Evolutionary conservation across 2,113 vertebrate species (phyloP).

Genomic region (Climacteris rufus): DNA sequence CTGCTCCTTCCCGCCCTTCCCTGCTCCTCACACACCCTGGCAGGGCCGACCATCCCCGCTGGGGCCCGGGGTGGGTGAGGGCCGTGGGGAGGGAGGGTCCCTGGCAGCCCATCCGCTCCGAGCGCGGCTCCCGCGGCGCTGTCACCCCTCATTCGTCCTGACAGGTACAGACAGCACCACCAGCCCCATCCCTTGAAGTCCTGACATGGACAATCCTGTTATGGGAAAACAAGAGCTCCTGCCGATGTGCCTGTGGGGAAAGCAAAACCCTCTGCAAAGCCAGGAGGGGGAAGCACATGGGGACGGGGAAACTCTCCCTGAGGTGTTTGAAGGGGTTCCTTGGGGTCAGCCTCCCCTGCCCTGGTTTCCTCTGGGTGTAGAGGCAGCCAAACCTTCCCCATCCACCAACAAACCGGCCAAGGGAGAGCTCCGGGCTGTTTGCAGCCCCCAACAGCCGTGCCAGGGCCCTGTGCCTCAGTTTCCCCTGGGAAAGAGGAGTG

Average conservation of each 20-base stretch:
- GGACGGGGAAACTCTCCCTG: neutral
- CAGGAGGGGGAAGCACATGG: neutral
- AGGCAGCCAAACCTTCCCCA: neutral
- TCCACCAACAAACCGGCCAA: accelerated
- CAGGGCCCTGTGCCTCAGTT: neutral
- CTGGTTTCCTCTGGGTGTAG: neutral
- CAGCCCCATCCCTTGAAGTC: neutral
- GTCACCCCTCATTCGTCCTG: conserved; percentile 18
- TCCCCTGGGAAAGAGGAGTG: neutral
- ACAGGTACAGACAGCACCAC: neutral
- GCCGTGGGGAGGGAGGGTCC: too few species aligned
- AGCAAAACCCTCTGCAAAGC: neutral
- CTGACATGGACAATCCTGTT: neutral
- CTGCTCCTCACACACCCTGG: neutral
- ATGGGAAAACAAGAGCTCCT: neutral
- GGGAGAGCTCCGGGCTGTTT: accelerated
- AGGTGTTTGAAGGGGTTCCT: neutral
- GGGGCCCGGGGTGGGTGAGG: accelerated
- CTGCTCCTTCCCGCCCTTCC: neutral
- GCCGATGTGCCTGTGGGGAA: neutral
- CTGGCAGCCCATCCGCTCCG: neutral
- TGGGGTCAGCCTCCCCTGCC: neutral
- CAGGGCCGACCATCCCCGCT: accelerated
- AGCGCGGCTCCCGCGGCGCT: accelerated
- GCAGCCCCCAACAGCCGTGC: accelerated